phyloP scores from a whole-genome alignment of 2,113 vertebrate species.

The Odobenus rosmarus region DNA sequence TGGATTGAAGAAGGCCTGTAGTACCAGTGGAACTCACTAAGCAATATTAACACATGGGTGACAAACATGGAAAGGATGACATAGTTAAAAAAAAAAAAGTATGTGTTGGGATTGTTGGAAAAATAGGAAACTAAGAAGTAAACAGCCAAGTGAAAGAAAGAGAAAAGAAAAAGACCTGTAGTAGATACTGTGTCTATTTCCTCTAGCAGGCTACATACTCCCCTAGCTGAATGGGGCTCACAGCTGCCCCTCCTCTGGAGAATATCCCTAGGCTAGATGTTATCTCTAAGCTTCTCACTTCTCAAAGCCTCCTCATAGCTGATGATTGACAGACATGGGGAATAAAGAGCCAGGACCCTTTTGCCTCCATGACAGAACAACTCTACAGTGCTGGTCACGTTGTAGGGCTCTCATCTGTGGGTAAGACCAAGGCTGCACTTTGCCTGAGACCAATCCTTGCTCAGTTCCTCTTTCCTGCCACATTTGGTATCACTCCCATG shows the following conservation, averaged over 20 bases:
- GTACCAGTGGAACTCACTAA: neutral
- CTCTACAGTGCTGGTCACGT: neutral
- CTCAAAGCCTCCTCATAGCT: neutral
- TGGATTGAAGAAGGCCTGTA: neutral
- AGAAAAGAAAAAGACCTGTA: neutral
- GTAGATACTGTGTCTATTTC: neutral
- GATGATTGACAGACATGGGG: fast-evolving
- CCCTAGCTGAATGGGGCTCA: no score
- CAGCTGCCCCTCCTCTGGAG: neutral
- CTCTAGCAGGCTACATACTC: neutral
- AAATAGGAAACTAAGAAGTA: neutral
- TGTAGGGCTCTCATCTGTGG: neutral
- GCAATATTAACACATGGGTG: neutral
- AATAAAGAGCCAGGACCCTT: neutral
- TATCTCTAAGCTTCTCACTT: neutral
- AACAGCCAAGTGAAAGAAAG: neutral
- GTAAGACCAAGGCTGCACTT: neutral
- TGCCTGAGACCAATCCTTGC: neutral
- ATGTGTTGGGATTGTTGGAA: neutral
- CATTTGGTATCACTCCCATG: no score
- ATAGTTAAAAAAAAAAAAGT: neutral
- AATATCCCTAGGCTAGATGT: no score
- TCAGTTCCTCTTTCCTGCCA: neutral
- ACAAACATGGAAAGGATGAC: neutral
- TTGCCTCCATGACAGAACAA: neutral